Evolutionary conservation across 35 echinoderm and acorn worm species (phyloP).

Genomic region (Strongylocentrotus purpuratus): DNA sequence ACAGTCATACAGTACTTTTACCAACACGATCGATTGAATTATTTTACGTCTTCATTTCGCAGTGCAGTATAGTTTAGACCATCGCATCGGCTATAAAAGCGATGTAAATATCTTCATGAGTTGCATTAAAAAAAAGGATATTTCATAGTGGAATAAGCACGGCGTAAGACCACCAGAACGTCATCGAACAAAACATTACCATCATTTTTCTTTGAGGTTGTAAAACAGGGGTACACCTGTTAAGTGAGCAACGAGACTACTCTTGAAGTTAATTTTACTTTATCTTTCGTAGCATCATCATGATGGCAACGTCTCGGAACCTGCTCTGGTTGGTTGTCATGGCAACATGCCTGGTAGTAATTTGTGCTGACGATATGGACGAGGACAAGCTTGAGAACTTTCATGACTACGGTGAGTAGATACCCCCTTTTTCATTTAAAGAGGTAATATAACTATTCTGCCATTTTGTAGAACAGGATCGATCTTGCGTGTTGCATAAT

Average conservation of each 20-base stretch:
- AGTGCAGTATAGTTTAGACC: neutral
- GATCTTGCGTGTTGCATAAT: neutral
- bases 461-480: neutral
- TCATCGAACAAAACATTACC: no score
- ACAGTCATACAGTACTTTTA: neutral
- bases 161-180: neutral
- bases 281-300: neutral
- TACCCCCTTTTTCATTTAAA: neutral
- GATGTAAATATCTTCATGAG: neutral
- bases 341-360: constrained; percentile 3
- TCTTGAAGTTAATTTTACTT: neutral
- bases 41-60: neutral
- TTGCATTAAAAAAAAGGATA: neutral
- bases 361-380: constrained; percentile 23
- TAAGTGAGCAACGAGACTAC: no score
- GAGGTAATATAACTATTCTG: neutral
- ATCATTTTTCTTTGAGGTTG: neutral
- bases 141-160: neutral
- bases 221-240: neutral
- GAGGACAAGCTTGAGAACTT: constrained; percentile 18
- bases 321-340: constrained; percentile 1
- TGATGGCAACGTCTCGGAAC: neutral
- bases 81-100: neutral
- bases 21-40: neutral
- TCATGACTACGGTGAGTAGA: constrained; percentile 9